Evolutionary conservation across 2,113 vertebrate genomes (phyloP).

Genomic region (Promerops cafer): DNA sequence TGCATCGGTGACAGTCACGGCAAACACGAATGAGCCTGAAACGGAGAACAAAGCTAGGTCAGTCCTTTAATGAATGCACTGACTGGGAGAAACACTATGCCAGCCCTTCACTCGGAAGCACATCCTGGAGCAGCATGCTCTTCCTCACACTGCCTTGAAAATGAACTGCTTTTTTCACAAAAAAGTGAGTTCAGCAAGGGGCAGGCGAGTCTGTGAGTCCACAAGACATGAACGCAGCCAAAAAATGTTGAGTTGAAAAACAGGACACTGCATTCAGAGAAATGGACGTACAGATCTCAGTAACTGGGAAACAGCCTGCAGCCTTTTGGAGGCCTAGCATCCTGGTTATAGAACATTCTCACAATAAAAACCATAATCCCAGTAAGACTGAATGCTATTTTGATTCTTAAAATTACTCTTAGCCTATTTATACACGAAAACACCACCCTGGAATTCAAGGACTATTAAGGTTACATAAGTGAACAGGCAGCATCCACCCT

Average conservation of each 20-base stretch:
- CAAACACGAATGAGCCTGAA: constrained; percentile 92
- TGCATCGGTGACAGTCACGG: constrained; percentile 92
- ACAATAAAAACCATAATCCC: not conserved
- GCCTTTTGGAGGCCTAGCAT: not conserved
- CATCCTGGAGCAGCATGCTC: not conserved
- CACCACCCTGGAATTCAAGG: not conserved
- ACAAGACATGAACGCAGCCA: accelerated
- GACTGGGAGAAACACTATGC: accelerated
- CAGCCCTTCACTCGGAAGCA: not conserved
- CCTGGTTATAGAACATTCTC: not conserved
- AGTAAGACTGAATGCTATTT: not conserved
- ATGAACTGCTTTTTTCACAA: not conserved
- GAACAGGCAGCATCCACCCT: not conserved
- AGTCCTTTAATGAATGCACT: not conserved
- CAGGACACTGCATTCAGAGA: not conserved
- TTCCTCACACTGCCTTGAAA: not conserved
- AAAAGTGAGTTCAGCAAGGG: not conserved
- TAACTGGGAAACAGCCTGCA: not conserved
- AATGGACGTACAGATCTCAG: not conserved
- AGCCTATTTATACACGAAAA: not conserved
- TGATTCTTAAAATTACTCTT: not conserved
- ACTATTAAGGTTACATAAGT: not conserved
- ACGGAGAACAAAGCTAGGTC: not conserved
- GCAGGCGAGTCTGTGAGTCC: not conserved
- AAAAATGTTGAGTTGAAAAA: not conserved